Conservation (phyloP, 2,888 invertebrate species). For the Acanthosoma haemorrhoidale region DNA sequence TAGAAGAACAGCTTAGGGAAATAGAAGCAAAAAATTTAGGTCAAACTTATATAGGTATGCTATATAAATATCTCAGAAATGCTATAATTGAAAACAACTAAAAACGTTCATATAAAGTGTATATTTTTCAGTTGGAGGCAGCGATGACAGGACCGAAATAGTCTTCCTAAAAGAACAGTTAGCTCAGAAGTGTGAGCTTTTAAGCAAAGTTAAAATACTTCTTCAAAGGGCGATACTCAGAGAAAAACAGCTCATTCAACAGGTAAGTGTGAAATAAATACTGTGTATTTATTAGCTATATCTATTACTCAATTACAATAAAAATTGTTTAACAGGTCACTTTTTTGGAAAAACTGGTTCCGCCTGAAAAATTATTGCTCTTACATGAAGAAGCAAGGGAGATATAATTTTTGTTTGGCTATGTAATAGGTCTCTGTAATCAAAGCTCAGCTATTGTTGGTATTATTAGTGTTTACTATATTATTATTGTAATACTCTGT, state of each 20-base stretch:
- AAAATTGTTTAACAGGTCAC: slow-evolving; percentile 33
- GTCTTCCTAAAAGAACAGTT: slow-evolving; percentile 54
- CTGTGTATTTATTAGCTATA: neutral
- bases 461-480: neutral
- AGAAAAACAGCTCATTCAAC: slow-evolving; percentile 58
- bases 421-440: too few species aligned
- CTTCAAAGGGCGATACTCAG: slow-evolving; percentile 59
- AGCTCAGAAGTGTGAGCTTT: slow-evolving; percentile 54
- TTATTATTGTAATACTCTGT: too few species aligned
- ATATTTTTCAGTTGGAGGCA: slow-evolving; percentile 26
- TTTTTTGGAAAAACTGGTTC: slow-evolving; percentile 38
- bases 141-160: slow-evolving; percentile 47
- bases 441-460: neutral
- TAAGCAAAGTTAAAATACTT: slow-evolving; percentile 60
- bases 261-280: slow-evolving; percentile 46
- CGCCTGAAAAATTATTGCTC: slow-evolving; percentile 36
- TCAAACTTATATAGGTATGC: slow-evolving; percentile 34
- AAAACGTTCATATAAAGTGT: neutral
- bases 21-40: slow-evolving; percentile 33
- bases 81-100: too few species aligned
- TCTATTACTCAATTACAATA: neutral
- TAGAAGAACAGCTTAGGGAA: slow-evolving; percentile 41
- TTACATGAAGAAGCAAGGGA: slow-evolving; percentile 26
- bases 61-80: too few species aligned
- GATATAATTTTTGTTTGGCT: neutral